phyloP scores from a whole-genome alignment of 2,113 vertebrate genomes.

The Aptenodytes forsteri region DNA sequence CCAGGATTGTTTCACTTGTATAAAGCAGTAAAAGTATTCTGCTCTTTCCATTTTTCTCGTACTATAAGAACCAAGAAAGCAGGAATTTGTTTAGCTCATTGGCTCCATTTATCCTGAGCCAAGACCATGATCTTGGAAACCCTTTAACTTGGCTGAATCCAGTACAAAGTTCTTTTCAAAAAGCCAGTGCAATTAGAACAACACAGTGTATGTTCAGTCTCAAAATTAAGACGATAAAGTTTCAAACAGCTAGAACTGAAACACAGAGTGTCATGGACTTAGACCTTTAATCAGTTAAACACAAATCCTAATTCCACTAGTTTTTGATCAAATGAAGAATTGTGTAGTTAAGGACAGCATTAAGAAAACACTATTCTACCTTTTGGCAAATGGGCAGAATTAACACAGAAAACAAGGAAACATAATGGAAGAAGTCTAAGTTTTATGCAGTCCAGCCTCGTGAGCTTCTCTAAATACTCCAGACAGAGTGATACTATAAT shows the following conservation, averaged over 20 bases:
- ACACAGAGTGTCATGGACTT: neutral
- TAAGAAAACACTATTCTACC: neutral
- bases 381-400: neutral
- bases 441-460: neutral
- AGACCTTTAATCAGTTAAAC: neutral
- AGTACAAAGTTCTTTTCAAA: conserved; percentile 60
- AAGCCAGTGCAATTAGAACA: conserved; percentile 63
- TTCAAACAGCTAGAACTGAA: conserved; percentile 42
- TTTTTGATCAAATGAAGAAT: neutral
- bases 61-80: conserved; percentile 57
- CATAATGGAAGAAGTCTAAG: neutral
- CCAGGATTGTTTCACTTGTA: conserved; percentile 21
- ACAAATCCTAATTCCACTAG: neutral
- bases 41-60: conserved; percentile 42
- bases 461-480: neutral
- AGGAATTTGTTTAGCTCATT: conserved; percentile 67
- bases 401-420: neutral
- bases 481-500: neutral
- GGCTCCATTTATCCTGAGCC: conserved; percentile 60
- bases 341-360: neutral
- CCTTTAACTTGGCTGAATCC: conserved; percentile 58
- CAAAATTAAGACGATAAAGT: conserved; percentile 55
- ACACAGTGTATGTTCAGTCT: conserved; percentile 47
- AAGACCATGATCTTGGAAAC: conserved; percentile 55
- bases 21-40: conserved; percentile 34